Evolutionary conservation across 2,113 vertebrate species (phyloP).

Genomic region (Ptilorrhoa leucosticta): DNA sequence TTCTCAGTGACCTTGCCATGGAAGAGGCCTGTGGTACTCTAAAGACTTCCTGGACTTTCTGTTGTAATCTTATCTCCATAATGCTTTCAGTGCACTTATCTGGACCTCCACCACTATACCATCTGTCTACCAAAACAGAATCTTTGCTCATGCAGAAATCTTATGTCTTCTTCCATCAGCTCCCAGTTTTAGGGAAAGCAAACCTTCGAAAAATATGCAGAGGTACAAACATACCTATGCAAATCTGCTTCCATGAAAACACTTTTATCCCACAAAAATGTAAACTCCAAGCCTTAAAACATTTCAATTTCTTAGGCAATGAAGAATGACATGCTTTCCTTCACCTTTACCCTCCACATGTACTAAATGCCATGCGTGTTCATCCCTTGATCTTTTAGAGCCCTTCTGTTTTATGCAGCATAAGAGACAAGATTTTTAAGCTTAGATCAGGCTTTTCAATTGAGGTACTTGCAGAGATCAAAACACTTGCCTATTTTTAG

Average conservation of each 20-base stretch:
- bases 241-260: background rate
- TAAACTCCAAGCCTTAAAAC: background rate
- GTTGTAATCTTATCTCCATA: background rate
- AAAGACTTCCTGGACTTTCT: background rate
- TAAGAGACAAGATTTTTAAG: background rate
- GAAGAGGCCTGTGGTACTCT: background rate
- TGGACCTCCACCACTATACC: background rate
- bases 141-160: background rate
- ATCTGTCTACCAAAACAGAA: background rate
- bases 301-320: background rate
- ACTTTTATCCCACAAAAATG: background rate
- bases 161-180: background rate
- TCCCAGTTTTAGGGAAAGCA: background rate
- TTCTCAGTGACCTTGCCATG: background rate
- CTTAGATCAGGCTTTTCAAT: background rate
- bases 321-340: background rate
- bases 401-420: background rate
- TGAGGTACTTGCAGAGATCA: background rate
- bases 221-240: background rate
- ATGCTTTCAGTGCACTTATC: background rate
- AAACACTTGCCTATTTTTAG: background rate
- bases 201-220: background rate
- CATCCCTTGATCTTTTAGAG: background rate
- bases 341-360: background rate
- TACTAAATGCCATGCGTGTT: background rate